Evolutionary conservation across 2,888 invertebrate species (phyloP), one percentile per base, ranked within the genome.

Genomic region (Melanotus villosus): DNA sequence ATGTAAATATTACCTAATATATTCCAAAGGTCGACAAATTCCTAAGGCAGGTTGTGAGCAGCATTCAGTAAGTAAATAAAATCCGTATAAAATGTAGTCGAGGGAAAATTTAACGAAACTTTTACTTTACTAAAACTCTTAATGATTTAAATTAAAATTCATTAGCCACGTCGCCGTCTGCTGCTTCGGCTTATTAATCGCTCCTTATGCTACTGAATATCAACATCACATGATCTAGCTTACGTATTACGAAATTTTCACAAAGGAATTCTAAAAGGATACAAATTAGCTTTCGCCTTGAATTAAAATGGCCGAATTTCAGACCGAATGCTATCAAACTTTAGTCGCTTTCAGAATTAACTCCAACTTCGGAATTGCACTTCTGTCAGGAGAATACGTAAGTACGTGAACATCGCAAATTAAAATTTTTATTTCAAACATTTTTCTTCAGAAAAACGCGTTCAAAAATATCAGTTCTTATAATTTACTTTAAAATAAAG

Each of bases 1-100:
- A 47, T 57, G 36, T 45, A 45, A 58, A 57, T 47, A 65, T 47
- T 47, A 26, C 19, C 14, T 32, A 57, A 54, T 64, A 30, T 52
- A 64, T 64, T 52, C 32, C 5, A 18, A 52, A 52, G 52, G 52
- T 10, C 52, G 32, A 34, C 52, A 34, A 52, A 52, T 52, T 52
- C 32, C 30, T 19, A 18, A 30, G 32, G 32, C 52, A 52, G 52
- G 18, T 32, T 18, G 30, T 32, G 34, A 52, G 34, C 30, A 52
- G 52, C 32, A 52, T 30, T 47, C 32, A n/a, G 32, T 30, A 52
- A 32, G 52, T 52, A 52, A 30, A 52, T 32, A 52, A 52, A 34
- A 52, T 32, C 19, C 26, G 6, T 32, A 34, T 26, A 3, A 16
- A 52, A 18, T 18, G 52, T 18, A 14, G 18, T 16, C 52, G 23